A percentile compares a stretch with the other conserved stretches of the same genome.
phyloP scores from a whole-genome alignment of 2,113 vertebrate genomes.

The Meriones unguiculatus region DNA sequence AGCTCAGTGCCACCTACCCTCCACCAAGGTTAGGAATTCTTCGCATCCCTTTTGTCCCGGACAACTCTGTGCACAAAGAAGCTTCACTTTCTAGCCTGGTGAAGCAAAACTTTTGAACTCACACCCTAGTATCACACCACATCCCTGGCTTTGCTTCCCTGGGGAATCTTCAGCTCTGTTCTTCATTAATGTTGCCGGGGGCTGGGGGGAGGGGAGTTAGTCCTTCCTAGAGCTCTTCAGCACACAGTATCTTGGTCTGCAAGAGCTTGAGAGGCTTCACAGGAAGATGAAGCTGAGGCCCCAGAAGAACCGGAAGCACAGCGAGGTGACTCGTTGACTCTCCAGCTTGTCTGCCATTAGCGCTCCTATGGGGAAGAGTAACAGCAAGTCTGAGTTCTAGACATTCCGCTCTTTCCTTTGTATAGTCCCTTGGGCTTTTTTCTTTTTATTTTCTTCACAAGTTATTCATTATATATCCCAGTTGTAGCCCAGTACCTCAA shows the following conservation, averaged over 20 bases:
- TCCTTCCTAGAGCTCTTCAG: background rate
- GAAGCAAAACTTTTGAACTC: background rate
- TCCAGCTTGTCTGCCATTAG: background rate
- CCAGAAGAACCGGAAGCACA: background rate
- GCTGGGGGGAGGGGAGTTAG: background rate
- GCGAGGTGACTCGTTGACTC: background rate
- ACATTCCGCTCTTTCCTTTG: background rate
- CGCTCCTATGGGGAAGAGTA: background rate
- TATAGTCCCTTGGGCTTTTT: background rate
- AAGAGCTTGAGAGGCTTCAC: background rate
- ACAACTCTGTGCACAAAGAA: background rate
- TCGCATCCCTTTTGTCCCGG: background rate
- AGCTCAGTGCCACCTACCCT: background rate
- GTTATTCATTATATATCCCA: background rate
- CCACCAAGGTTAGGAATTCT: background rate
- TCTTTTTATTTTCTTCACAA: background rate
- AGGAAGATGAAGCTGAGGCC: background rate
- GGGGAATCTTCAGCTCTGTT: background rate
- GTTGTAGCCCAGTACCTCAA: too few relatives aligned
- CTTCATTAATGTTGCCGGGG: background rate
- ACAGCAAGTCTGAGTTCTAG: constrained; percentile 4
- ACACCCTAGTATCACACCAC: fast-evolving
- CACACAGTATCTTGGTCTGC: background rate
- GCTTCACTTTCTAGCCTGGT: too few relatives aligned
- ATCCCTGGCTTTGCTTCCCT: background rate